Base-by-base conservation (phyloP, 2,888 invertebrate species). In the Polydesmus complanatus region DNA sequence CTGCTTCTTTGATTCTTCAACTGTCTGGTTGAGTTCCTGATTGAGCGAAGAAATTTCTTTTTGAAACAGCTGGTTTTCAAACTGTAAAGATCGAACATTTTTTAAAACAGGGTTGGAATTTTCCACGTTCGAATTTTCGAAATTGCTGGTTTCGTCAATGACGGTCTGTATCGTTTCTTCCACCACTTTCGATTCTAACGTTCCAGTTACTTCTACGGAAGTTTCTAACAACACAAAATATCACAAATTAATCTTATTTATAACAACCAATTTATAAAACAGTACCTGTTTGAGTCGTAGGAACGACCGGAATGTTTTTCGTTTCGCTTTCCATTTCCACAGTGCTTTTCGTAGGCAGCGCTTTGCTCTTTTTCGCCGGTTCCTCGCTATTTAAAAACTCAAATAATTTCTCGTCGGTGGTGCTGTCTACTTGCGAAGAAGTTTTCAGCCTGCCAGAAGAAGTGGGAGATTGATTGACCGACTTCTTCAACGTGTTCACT, bases 21-120 rank as follows among this genome's bases (percentile, higher is more conserved):
- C n/a, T n/a, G n/a, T n/a, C n/a, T n/a, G n/a, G n/a, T n/a, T n/a
- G n/a, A 79, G 73, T 68, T 80, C 79, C 66, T 76, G 75, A 66
- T 78, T 78, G 1, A 79, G 70, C 54, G 77, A 77, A 49, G 75
- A 69, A 18, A 79, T 72, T 70, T 80, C 79, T 68, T 74, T 78
- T 65, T 74, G 73, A 58, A 80, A 69, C 62, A 76, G 67, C 59
- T 62, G 27, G 61, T 63, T 63, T 52, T 63, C 63, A 26, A 59
- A 54, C 49, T 62, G 62, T 68, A 62, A 27, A 2, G 60, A 54
- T 18, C 37, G 37, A 8, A 14, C 8, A 37, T 37, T n/a, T n/a
- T n/a, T 37, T 37, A 37, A 37, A 37, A 14, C 14, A 8, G 37
- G 37, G n/a, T n/a, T n/a, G n/a, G n/a, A n/a, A n/a, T n/a, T n/a